These are phyloP conservation scores for Stichopus horrens DNA, from an alignment of 53 echinoderm and acorn worm genomes.

Conservation along the genomic window DNA sequence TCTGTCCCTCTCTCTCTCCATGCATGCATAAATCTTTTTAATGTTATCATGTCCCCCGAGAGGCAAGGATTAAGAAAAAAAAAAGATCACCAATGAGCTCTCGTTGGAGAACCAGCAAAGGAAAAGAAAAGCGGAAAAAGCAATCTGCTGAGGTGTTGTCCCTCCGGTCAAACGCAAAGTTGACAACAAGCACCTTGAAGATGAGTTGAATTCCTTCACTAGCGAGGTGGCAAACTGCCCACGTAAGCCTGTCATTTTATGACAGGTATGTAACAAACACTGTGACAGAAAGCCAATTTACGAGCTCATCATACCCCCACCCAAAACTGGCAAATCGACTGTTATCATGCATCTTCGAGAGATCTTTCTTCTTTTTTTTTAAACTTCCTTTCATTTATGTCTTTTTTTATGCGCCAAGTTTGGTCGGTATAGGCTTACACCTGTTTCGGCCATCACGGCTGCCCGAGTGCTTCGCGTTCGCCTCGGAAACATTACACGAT, in stretches of 20 bases:
- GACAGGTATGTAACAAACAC: slow-evolving; percentile 44
- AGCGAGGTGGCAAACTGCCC: slow-evolving; percentile 34
- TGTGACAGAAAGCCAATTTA: slow-evolving; percentile 38
- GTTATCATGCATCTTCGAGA: slow-evolving; percentile 21
- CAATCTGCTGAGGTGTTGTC: slow-evolving; percentile 16
- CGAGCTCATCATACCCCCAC: slow-evolving; percentile 16
- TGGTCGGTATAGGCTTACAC: slow-evolving; percentile 12
- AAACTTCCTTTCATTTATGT: not conserved
- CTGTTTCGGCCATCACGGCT: slow-evolving; percentile 35
- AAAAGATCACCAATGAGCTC: not conserved
- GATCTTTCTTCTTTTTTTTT: not conserved
- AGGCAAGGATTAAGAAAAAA: not conserved
- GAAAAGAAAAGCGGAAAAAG: not conserved
- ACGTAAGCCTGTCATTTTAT: slow-evolving; percentile 42
- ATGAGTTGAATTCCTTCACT: slow-evolving; percentile 27
- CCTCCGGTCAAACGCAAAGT: slow-evolving; percentile 28
- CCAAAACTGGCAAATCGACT: slow-evolving; percentile 31
- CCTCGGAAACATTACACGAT: not conserved
- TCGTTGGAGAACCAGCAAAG: not conserved
- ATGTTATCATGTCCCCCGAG: slow-evolving; percentile 21
- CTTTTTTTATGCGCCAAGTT: not conserved
- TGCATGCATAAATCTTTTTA: not conserved
- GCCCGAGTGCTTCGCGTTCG: not conserved
- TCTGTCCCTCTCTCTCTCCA: not conserved
- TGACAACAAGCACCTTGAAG: slow-evolving; percentile 4